phyloP scores from a whole-genome alignment of 2,797 vertebrate genomes.

The Pipistrellus nathusii region DNA sequence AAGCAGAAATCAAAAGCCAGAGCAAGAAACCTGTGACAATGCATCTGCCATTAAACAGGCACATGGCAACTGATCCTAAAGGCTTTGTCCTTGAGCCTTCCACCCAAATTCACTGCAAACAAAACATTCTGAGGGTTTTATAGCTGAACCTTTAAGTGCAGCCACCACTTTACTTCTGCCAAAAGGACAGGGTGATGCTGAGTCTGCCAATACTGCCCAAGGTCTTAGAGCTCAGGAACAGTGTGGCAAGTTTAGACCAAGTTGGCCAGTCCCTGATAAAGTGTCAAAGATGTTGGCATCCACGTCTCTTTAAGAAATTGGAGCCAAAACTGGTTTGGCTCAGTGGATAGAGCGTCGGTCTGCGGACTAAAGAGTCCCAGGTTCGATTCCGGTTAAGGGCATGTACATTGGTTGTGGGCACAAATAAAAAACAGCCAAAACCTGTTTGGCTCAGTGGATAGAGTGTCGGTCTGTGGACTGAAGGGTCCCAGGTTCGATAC shows the following conservation, averaged over 20 bases:
- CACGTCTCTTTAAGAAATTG: background rate
- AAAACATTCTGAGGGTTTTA: background rate
- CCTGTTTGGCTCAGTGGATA: too few species aligned
- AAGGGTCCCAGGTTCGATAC: too few species aligned
- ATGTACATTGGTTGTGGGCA: too few species aligned
- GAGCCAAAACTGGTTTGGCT: too few species aligned
- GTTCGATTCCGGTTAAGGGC: too few species aligned
- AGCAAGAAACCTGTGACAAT: background rate
- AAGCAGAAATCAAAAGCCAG: conserved; percentile 19
- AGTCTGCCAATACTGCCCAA: background rate
- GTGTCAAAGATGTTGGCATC: background rate
- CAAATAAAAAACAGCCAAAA: too few species aligned
- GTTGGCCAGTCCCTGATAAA: background rate
- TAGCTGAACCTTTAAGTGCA: background rate
- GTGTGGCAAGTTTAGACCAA: background rate
- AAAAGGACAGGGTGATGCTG: background rate
- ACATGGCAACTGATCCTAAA: background rate
- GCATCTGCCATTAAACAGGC: background rate
- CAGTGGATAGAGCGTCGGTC: too few species aligned
- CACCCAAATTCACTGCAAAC: conserved; percentile 2
- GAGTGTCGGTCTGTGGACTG: too few species aligned
- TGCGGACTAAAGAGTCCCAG: too few species aligned
- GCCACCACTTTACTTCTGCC: background rate
- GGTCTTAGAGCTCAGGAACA: background rate
- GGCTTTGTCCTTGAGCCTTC: background rate